Percentiles rank a stretch among this genome's conserved stretches.
phyloP scores from a whole-genome alignment of 1,140 invertebrate species.

The Saxidomus purpurata region DNA sequence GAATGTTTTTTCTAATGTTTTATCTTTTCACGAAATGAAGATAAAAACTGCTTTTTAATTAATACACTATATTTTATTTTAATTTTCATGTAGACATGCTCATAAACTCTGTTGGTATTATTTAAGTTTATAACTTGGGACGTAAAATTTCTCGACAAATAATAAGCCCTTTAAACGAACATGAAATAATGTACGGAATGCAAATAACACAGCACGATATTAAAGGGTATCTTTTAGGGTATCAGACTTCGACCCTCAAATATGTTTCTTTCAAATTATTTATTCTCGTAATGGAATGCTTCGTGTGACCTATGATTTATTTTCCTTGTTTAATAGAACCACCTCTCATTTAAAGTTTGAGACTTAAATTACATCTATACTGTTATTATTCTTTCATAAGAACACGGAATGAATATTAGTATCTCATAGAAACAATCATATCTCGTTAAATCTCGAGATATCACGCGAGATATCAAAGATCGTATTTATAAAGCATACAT shows the following conservation, averaged over 20 bases:
- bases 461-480: conserved; percentile 34
- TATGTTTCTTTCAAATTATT: background rate
- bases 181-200: too few relatives aligned
- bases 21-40: too few relatives aligned
- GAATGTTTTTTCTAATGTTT: too few relatives aligned
- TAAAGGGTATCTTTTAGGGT: background rate
- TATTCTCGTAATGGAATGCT: background rate
- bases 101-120: too few relatives aligned
- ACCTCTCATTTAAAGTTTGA: background rate
- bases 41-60: too few relatives aligned
- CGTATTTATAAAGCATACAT: background rate
- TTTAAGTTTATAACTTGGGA: too few relatives aligned
- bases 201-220: too few relatives aligned
- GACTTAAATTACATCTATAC: background rate
- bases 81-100: too few relatives aligned
- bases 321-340: background rate
- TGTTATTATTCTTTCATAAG: background rate
- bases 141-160: too few relatives aligned
- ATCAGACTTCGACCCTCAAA: background rate
- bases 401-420: background rate
- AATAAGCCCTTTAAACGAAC: too few relatives aligned
- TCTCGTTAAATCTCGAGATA: conserved; percentile 19
- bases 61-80: too few relatives aligned
- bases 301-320: background rate
- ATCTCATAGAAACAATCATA: conserved; percentile 9